Conservation (phyloP, 2,888 invertebrate species). For the Hypomecis punctinalis region DNA sequence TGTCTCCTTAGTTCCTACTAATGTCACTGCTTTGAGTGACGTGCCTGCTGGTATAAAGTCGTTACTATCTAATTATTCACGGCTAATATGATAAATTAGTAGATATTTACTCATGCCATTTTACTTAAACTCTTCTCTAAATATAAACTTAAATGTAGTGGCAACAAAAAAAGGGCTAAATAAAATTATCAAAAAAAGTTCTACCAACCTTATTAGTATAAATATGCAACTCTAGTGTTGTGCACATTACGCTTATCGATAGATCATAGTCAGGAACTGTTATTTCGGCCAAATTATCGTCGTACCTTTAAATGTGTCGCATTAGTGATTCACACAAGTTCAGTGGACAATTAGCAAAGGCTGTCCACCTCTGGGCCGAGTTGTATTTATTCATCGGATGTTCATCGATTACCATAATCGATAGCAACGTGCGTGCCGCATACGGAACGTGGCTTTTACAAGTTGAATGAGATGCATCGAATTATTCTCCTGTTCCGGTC, state of each 20-base stretch:
- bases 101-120: background rate
- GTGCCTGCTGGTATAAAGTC: conserved; percentile 12
- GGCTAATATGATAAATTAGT: conserved; percentile 9
- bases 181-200: too few species aligned
- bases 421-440: conserved; percentile 80
- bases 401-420: conserved; percentile 83
- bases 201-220: too few species aligned
- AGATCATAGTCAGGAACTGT: too few species aligned
- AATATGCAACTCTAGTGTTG: conserved; percentile 14
- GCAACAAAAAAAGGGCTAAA: too few species aligned
- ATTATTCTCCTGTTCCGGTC: conserved; percentile 45
- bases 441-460: conserved; percentile 68
- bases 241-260: conserved; percentile 40
- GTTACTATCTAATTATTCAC: conserved; percentile 9
- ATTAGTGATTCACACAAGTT: conserved; percentile 81
- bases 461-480: conserved; percentile 69
- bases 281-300: conserved; percentile 58
- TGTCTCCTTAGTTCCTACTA: conserved; percentile 44
- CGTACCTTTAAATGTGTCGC: conserved; percentile 70
- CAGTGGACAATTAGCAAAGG: conserved; percentile 84
- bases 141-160: too few species aligned
- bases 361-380: conserved; percentile 81
- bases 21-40: conserved; percentile 30
- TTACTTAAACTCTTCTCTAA: too few species aligned
- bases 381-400: conserved; percentile 84